Conservation (phyloP, 2,888 invertebrate species). For the Gymnosoma rotundatum region DNA sequence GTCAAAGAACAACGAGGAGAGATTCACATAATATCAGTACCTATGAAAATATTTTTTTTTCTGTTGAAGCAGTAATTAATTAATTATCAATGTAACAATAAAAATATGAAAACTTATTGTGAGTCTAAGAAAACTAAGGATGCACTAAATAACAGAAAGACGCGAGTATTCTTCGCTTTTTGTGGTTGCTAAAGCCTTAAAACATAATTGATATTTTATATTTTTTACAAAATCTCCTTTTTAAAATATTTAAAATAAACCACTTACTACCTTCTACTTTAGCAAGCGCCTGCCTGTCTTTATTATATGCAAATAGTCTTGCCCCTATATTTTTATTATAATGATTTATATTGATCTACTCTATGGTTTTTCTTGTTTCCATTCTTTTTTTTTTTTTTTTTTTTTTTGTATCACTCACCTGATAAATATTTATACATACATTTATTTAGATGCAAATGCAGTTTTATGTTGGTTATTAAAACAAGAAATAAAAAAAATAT, state of each 20-base stretch:
- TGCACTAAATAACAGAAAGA: no score
- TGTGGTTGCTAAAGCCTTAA: no score
- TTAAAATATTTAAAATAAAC: background rate
- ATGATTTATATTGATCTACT: conserved; percentile 54
- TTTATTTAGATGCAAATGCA: conserved; percentile 63
- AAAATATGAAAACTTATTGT: no score
- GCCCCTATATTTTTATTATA: conserved; percentile 8
- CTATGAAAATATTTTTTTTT: no score
- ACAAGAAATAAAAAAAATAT: conserved; percentile 28
- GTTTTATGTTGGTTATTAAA: conserved; percentile 27
- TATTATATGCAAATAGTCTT: conserved; percentile 1
- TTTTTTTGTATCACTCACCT: conserved; percentile 26
- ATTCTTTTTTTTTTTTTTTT: background rate
- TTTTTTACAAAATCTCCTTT: no score
- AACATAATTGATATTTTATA: no score
- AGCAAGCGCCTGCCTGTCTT: background rate
- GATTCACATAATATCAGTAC: no score
- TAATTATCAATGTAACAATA: no score
- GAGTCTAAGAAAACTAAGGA: no score
- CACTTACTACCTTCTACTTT: conserved; percentile 23
- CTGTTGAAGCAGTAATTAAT: no score
- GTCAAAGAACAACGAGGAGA: no score
- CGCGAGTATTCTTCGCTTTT: no score
- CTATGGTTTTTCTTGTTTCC: conserved; percentile 19
- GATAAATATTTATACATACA: conserved; percentile 67